Evolutionary conservation across 2,797 vertebrate species (phyloP).

Genomic region (Pyrrhura leucotis): DNA sequence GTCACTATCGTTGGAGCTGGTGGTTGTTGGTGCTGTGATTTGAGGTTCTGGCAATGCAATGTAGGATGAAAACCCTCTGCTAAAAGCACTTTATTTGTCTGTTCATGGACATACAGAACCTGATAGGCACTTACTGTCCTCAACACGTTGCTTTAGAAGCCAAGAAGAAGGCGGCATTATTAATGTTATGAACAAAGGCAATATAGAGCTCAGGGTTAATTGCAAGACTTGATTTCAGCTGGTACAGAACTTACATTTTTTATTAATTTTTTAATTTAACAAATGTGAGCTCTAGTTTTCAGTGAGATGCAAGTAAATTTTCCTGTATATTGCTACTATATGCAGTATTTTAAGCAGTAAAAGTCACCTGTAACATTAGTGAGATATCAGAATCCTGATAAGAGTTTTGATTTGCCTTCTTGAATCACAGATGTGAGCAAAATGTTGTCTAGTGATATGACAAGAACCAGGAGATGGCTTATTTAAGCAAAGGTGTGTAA

Average conservation of each 20-base stretch:
- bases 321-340: neutral
- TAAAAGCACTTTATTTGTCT: neutral
- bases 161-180: accelerated
- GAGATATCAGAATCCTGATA: neutral
- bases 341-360: neutral
- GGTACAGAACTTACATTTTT: neutral
- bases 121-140: neutral
- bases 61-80: neutral
- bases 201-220: neutral
- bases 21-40: neutral
- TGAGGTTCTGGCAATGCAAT: neutral
- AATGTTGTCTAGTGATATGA: neutral
- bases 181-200: neutral
- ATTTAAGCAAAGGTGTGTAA: neutral
- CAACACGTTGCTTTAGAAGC: neutral
- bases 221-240: neutral
- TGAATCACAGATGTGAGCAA: neutral
- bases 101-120: neutral
- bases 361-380: neutral
- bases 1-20: neutral
- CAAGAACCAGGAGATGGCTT: neutral
- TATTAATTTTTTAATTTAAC: neutral
- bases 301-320: neutral
- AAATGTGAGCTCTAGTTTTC: neutral
- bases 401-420: neutral